phyloP scores from a whole-genome alignment of 2,113 vertebrate species.

The Cettia cetti region DNA sequence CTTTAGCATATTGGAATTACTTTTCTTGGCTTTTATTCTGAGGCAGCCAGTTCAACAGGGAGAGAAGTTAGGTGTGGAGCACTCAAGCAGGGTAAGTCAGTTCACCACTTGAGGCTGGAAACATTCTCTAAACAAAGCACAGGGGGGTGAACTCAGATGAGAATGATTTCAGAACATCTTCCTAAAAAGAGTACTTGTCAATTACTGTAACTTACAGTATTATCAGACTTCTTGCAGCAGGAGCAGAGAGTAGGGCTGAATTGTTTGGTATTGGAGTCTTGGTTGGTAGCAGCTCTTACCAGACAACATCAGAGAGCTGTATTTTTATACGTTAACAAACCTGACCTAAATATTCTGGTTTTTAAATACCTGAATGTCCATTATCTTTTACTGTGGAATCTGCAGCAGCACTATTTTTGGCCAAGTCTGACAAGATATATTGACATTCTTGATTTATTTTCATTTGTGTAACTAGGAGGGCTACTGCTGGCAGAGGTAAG shows the following conservation, averaged over 20 bases:
- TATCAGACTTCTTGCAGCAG: background rate
- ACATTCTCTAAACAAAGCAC: background rate
- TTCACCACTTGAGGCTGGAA: background rate
- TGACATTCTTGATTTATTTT: background rate
- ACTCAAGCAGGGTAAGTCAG: accelerated
- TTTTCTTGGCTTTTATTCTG: background rate
- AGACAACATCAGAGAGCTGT: background rate
- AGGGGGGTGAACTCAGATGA: accelerated
- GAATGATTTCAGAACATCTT: background rate
- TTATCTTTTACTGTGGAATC: background rate
- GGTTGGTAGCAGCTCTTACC: background rate
- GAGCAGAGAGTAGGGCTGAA: background rate
- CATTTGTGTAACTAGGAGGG: background rate
- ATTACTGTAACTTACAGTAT: background rate
- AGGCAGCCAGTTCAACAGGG: background rate
- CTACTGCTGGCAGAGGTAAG: background rate
- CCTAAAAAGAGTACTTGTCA: accelerated
- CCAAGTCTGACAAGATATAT: no score
- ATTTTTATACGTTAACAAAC: background rate
- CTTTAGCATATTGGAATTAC: background rate
- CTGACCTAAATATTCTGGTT: background rate
- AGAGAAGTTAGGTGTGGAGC: background rate
- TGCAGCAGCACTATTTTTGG: background rate
- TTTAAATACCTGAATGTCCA: background rate
- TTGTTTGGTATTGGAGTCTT: background rate